phyloP scores from a whole-genome alignment of 2,113 vertebrate species.

The Ammodytes dubius region DNA sequence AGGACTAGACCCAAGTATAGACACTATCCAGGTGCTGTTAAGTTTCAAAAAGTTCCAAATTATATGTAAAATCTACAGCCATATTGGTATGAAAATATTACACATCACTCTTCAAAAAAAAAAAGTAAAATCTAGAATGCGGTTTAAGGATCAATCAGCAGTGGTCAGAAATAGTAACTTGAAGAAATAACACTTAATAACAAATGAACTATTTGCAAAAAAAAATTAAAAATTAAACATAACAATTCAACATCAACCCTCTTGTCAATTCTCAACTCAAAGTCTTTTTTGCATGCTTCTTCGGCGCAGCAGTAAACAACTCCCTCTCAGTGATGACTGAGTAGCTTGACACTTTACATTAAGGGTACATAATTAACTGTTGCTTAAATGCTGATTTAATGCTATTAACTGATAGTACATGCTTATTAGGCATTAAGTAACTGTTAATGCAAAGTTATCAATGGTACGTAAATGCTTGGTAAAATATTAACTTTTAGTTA shows the following conservation, averaged over 20 bases:
- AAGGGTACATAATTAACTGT: too few species aligned
- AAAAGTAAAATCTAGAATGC: conserved; percentile 7
- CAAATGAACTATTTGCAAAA: not conserved
- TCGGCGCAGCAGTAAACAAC: conserved; percentile 13
- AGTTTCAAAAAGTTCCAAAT: not conserved
- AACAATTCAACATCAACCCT: not conserved
- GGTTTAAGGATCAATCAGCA: not conserved
- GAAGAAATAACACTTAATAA: not conserved
- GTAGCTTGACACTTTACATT: not conserved
- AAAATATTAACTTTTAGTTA: too few species aligned
- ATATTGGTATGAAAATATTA: not conserved
- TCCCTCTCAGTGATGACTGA: not conserved
- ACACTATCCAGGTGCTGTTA: not conserved
- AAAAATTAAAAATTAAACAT: not conserved
- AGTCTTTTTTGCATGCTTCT: not conserved
- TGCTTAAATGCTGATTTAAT: too few species aligned
- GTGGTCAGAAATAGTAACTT: not conserved
- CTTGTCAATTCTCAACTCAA: not conserved
- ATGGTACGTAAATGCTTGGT: too few species aligned
- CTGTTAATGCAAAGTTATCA: too few species aligned
- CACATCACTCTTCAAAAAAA: conserved; percentile 5
- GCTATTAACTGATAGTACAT: too few species aligned
- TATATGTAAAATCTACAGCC: conserved; percentile 21
- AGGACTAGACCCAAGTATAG: not conserved
- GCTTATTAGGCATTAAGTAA: too few species aligned